Evolutionary conservation across 2,797 vertebrate species (phyloP).

Genomic region (Cottoperca gobio): DNA sequence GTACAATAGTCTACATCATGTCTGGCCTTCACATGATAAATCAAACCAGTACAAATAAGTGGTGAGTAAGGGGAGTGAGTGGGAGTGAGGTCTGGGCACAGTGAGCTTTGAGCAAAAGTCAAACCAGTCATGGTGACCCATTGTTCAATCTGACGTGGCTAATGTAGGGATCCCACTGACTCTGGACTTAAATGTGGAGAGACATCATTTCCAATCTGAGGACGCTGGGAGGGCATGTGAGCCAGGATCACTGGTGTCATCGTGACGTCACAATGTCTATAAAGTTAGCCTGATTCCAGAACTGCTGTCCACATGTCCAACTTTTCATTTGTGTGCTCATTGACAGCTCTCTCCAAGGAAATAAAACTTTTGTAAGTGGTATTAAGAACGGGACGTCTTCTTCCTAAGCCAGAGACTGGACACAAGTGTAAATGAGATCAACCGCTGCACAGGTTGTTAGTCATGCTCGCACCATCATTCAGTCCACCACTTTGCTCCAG

Average conservation of each 20-base stretch:
- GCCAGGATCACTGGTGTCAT: not conserved
- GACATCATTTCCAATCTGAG: slow-evolving; percentile 8
- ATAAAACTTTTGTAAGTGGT: not conserved
- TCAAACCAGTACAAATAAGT: slow-evolving; percentile 32
- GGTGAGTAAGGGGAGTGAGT: slow-evolving; percentile 38
- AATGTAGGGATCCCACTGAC: slow-evolving; percentile 6
- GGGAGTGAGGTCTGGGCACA: slow-evolving; percentile 21
- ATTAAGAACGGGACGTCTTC: not conserved
- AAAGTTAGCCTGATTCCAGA: not conserved
- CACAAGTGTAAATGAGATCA: not conserved
- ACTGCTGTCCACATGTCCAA: not conserved
- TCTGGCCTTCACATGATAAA: slow-evolving; percentile 22
- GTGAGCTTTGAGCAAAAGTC: slow-evolving; percentile 26
- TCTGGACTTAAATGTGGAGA: slow-evolving; percentile 8
- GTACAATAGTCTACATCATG: not conserved
- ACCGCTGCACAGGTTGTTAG: not conserved
- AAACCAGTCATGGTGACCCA: slow-evolving; percentile 24
- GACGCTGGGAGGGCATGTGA: not conserved
- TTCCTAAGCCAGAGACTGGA: not conserved
- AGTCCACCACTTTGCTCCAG: not conserved
- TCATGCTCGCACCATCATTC: no score
- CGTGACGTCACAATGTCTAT: slow-evolving; percentile 4
- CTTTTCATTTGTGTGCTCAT: not conserved
- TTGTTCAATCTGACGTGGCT: slow-evolving; percentile 14
- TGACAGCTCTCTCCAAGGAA: not conserved